phyloP scores from a whole-genome alignment of 1,140 invertebrate genomes.

The Andrena cerasifolii region DNA sequence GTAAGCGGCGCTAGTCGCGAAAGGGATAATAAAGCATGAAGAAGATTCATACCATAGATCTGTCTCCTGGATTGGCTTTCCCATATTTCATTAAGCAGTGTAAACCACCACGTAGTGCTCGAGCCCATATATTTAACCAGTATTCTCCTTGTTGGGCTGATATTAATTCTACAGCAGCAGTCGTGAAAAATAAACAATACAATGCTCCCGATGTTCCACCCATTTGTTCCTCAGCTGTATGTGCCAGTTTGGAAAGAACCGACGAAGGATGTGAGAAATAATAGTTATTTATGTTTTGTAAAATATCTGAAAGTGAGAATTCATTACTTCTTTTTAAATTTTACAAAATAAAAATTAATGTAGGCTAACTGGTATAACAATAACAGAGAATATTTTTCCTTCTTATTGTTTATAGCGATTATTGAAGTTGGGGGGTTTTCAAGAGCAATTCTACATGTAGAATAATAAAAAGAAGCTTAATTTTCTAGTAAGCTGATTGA shows the following conservation, averaged over 20 bases:
- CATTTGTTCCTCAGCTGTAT: conserved; percentile 86
- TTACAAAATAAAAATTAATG: too few species aligned
- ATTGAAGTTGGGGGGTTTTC: too few species aligned
- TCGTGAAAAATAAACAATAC: conserved; percentile 88
- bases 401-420: too few species aligned
- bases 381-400: too few species aligned
- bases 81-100: conserved; percentile 87
- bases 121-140: conserved; percentile 78
- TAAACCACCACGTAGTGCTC: conserved; percentile 82
- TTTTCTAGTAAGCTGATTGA: too few species aligned
- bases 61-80: conserved; percentile 87
- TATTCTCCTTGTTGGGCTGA: conserved; percentile 56
- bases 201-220: conserved; percentile 89
- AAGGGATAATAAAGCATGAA: not conserved
- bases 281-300: conserved; percentile 75
- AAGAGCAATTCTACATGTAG: too few species aligned
- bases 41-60: conserved; percentile 86
- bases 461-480: too few species aligned
- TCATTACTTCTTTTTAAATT: too few species aligned
- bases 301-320: conserved; percentile 71
- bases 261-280: conserved; percentile 78
- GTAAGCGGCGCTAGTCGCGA: too few species aligned
- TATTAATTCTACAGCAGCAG: conserved; percentile 81
- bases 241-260: conserved; percentile 83
- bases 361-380: too few species aligned